Percentiles rank a stretch among this genome's conserved stretches.
phyloP scores from a whole-genome alignment of 1,140 invertebrate species.

The Popillia japonica region DNA sequence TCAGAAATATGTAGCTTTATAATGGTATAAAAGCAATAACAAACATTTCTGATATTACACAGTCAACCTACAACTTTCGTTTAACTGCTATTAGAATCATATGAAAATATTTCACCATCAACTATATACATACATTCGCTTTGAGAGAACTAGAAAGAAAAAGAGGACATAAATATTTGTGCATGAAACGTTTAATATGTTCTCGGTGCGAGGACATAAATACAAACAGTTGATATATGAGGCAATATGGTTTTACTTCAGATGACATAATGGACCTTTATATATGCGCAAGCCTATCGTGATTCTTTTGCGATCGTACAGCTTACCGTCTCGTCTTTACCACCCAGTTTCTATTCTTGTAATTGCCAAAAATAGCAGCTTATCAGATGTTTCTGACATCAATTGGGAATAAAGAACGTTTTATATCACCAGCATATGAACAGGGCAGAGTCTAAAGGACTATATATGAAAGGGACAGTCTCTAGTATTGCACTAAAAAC shows the following conservation, averaged over 20 bases:
- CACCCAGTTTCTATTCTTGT: background rate
- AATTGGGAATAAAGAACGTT: background rate
- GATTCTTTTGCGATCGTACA: conserved; percentile 3
- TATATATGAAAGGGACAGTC: too few species aligned
- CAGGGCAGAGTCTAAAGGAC: too few species aligned
- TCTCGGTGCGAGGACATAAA: conserved; percentile 3
- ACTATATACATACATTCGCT: background rate
- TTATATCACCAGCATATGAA: background rate
- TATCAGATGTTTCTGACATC: background rate
- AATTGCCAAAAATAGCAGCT: background rate
- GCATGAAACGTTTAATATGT: conserved; percentile 22
- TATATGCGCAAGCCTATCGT: background rate
- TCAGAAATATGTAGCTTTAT: too few species aligned
- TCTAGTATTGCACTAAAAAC: too few species aligned
- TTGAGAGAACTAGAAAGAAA: background rate
- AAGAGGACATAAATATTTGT: conserved; percentile 16
- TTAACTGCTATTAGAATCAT: too few species aligned
- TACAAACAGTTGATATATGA: conserved; percentile 18
- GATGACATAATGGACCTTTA: conserved; percentile 7
- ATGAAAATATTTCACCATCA: too few species aligned
- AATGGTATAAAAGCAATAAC: too few species aligned
- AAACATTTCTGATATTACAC: too few species aligned
- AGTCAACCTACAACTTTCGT: too few species aligned
- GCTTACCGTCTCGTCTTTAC: background rate
- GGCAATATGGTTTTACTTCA: conserved; percentile 26